These are phyloP conservation scores for Apus apus DNA, from an alignment of 2,113 vertebrate genomes.

Conservation along the genomic window DNA sequence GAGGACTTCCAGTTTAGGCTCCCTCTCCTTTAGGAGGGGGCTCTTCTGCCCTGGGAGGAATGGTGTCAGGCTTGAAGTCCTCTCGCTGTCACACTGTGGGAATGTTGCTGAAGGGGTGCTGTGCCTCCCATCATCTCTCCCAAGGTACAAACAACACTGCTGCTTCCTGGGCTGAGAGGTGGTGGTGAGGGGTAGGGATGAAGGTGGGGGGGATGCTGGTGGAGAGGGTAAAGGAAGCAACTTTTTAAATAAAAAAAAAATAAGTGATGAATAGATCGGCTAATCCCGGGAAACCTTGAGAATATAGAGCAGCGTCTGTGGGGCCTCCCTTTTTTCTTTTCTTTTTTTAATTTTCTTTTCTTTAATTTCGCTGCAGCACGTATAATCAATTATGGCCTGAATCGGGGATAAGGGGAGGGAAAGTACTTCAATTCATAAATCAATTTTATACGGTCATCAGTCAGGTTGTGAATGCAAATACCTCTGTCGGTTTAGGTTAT, in stretches of 20 bases:
- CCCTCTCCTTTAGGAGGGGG: not conserved
- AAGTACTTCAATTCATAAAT: conserved; percentile 96
- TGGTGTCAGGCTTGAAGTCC: not conserved
- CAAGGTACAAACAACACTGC: not conserved
- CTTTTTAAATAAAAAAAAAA: conserved; percentile 78
- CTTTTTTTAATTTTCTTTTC: conserved; percentile 80
- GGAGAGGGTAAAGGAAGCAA: conserved; percentile 66
- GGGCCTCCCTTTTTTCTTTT: conserved; percentile 75
- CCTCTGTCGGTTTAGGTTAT: conserved; percentile 86
- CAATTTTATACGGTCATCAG: conserved; percentile 99
- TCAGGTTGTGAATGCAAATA: conserved; percentile 94
- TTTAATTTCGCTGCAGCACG: conserved; percentile 88
- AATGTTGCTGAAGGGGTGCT: not conserved
- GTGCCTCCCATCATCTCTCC: not conserved
- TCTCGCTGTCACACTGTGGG: not conserved
- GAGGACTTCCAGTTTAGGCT: not conserved
- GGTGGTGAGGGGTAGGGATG: not conserved
- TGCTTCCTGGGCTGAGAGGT: not conserved
- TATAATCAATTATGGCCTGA: conserved; percentile 99
- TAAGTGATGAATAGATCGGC: conserved; percentile 77
- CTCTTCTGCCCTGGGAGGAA: not conserved
- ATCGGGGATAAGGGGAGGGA: conserved; percentile 82
- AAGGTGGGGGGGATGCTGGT: not conserved
- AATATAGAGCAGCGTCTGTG: conserved; percentile 65
- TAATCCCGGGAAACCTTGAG: conserved; percentile 75